Conservation (phyloP, 2,113 vertebrate genomes). For the Aspidoscelis tigris region DNA sequence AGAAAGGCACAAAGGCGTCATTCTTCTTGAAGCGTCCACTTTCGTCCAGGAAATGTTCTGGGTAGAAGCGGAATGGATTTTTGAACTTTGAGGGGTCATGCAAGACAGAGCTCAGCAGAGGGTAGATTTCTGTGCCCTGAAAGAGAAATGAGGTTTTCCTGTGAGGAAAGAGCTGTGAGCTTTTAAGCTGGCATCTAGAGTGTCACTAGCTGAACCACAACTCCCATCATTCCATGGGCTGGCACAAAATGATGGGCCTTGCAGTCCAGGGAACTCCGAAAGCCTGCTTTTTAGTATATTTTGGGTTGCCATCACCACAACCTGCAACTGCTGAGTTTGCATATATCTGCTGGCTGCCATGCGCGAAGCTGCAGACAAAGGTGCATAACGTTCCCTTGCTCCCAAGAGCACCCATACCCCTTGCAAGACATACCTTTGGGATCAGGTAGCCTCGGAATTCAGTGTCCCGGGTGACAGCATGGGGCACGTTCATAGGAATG, state of each 20-base stretch:
- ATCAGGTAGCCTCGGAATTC: constrained; percentile 62
- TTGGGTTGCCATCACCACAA: background rate
- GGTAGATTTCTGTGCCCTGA: constrained; percentile 42
- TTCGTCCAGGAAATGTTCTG: constrained; percentile 41
- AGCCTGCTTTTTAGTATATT: too few relatives aligned
- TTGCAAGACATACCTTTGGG: constrained; percentile 54
- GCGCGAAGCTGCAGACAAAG: background rate
- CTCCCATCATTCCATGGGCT: too few relatives aligned
- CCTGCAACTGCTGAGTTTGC: background rate
- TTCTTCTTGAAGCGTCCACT: constrained; percentile 20
- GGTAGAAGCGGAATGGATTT: constrained; percentile 17
- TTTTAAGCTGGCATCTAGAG: too few relatives aligned
- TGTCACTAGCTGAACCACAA: too few relatives aligned
- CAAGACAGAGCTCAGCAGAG: constrained; percentile 20
- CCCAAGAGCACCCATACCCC: too few relatives aligned
- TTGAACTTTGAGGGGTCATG: constrained; percentile 16
- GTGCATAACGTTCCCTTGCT: background rate
- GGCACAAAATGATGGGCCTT: too few relatives aligned
- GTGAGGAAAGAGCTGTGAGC: background rate
- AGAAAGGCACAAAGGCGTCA: constrained; percentile 38
- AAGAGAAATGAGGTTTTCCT: background rate
- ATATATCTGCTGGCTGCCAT: background rate
- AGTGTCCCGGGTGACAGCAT: constrained; percentile 55
- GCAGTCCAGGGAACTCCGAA: too few relatives aligned
- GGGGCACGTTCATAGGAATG: constrained; percentile 55